Conservation (phyloP, 1,140 invertebrate species). For the Colletes gigas region DNA sequence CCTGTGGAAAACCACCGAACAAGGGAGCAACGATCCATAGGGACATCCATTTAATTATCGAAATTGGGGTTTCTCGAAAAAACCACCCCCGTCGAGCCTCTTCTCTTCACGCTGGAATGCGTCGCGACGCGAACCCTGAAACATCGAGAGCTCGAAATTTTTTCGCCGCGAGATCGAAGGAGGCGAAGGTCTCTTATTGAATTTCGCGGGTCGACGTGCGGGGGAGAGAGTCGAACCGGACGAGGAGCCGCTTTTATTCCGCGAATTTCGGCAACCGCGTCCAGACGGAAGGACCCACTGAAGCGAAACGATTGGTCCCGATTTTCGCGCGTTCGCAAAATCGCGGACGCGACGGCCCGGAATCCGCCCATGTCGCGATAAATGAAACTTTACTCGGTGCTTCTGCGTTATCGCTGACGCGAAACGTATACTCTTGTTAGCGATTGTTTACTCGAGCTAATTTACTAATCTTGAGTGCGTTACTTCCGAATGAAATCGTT, state of each 20-base stretch:
- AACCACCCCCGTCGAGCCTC: background rate
- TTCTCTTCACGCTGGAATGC: background rate
- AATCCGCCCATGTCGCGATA: no score
- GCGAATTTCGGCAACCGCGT: no score
- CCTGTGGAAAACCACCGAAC: background rate
- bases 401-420: no score
- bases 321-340: no score
- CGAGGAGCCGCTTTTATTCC: no score
- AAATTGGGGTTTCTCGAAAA: conserved; percentile 11
- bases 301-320: no score
- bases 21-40: background rate
- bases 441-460: no score
- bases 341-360: no score
- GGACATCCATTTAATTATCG: conserved; percentile 36
- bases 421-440: no score
- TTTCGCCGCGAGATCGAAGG: background rate
- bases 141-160: background rate
- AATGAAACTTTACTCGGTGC: no score
- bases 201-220: background rate
- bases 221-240: background rate
- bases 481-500: no score
- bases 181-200: conserved; percentile 10
- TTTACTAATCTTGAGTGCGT: no score
- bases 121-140: background rate
- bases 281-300: background rate